Conservation (phyloP, 2,797 vertebrate genomes). For the Thripadectes ignobilis region DNA sequence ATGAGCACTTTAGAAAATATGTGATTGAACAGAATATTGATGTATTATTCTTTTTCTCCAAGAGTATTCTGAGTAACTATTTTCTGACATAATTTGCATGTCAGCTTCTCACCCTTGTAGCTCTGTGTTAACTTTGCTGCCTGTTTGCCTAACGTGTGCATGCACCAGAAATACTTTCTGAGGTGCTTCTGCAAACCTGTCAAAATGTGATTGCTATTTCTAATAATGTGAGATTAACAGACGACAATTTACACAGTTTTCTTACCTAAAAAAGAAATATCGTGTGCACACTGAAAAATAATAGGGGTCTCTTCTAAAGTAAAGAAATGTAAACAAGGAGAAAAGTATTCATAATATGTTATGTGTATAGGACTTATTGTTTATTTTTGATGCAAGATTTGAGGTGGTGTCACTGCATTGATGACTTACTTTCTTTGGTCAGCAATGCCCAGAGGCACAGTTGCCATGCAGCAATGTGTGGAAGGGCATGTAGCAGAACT, state of each 20-base stretch:
- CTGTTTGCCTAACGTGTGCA: neutral
- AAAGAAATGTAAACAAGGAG: neutral
- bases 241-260: neutral
- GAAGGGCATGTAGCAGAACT: slow-evolving; percentile 21
- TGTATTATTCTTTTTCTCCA: neutral
- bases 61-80: neutral
- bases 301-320: rapidly evolving
- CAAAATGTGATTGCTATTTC: neutral
- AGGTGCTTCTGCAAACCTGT: neutral
- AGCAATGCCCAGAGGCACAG: neutral
- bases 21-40: neutral
- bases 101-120: neutral
- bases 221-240: neutral
- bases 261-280: neutral
- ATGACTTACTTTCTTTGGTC: slow-evolving; percentile 26
- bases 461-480: neutral
- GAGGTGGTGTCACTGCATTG: neutral
- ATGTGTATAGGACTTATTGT: neutral
- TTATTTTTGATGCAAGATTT: neutral
- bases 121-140: neutral
- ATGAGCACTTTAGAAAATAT: neutral
- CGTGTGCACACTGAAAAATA: neutral
- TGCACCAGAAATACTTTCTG: neutral
- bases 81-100: neutral
- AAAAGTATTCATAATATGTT: neutral